Conservation (phyloP, 2,888 invertebrate species). For the Drosophila gaucha region DNA sequence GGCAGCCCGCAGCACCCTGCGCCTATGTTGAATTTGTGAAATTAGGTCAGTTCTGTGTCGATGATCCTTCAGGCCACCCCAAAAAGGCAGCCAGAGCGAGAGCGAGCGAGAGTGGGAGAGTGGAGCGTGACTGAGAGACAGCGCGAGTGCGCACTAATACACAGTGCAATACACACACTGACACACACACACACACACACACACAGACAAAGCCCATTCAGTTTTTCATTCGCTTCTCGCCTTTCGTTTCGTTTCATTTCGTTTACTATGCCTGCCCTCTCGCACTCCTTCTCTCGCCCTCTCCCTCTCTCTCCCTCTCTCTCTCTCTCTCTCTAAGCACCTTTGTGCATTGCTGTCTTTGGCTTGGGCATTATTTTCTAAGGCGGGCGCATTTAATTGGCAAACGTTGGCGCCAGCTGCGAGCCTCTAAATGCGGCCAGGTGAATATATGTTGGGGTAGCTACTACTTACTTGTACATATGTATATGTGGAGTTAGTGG, state of each 20-base stretch:
- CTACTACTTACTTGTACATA: neutral
- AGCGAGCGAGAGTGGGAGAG: constrained; percentile 26
- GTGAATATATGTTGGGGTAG: constrained; percentile 36
- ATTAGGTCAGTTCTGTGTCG: constrained; percentile 85
- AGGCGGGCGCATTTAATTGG: constrained; percentile 66
- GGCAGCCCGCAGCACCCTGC: constrained; percentile 52
- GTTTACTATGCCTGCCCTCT: constrained; percentile 48
- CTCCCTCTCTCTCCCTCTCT: neutral
- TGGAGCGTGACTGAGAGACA: constrained; percentile 50
- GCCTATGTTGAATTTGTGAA: constrained; percentile 83
- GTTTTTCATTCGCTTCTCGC: constrained; percentile 53
- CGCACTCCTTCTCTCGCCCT: neutral
- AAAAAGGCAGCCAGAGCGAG: constrained; percentile 36
- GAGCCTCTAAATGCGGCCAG: constrained; percentile 61
- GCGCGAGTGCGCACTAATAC: constrained; percentile 70
- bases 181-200: constrained; percentile 30
- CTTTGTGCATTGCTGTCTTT: constrained; percentile 29
- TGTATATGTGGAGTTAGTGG: neutral
- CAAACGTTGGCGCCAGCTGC: constrained; percentile 59
- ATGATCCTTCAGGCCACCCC: constrained; percentile 83
- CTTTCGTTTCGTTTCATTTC: constrained; percentile 69
- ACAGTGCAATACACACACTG: constrained; percentile 33
- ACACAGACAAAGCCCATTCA: constrained; percentile 51
- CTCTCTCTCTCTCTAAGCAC: neutral
- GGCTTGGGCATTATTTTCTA: constrained; percentile 40